phyloP scores from a whole-genome alignment of 2,797 vertebrate genomes.

The Sebastes itinus region DNA sequence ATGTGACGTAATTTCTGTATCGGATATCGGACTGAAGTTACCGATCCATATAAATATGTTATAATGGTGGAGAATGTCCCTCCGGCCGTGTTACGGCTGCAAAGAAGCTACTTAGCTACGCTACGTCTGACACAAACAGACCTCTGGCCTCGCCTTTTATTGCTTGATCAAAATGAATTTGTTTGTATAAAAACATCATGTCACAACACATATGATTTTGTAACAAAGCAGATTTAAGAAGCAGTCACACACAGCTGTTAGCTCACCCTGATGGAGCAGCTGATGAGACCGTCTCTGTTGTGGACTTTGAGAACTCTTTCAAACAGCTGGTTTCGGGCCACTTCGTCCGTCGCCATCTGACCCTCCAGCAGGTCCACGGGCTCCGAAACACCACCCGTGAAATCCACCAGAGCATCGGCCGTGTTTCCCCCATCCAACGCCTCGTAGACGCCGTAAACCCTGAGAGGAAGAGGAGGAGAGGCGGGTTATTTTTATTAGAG shows the following conservation, averaged over 20 bases:
- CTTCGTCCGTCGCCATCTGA: conserved; percentile 85
- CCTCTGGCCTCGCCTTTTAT: too few species aligned
- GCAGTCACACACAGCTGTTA: not conserved
- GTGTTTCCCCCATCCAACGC: conserved; percentile 97
- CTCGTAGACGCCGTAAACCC: conserved; percentile 93
- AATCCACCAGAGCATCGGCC: conserved; percentile 94
- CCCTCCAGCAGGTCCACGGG: conserved; percentile 92
- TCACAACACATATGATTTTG: too few species aligned
- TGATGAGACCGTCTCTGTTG: conserved; percentile 95
- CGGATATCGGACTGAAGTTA: too few species aligned
- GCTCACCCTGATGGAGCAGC: conserved; percentile 95
- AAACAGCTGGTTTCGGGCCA: conserved; percentile 89
- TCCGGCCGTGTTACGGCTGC: too few species aligned
- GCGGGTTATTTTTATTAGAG: not conserved
- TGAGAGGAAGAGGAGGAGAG: conserved; percentile 51
- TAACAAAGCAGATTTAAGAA: too few species aligned
- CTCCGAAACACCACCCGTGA: conserved; percentile 94
- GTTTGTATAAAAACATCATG: too few species aligned
- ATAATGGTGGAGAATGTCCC: too few species aligned
- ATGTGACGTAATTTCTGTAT: too few species aligned
- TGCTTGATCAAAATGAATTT: too few species aligned
- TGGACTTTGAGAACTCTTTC: conserved; percentile 94
- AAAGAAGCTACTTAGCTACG: too few species aligned
- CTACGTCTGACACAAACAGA: too few species aligned
- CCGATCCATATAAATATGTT: too few species aligned